These are phyloP conservation scores for Oreonectes daqikongensis DNA, from an alignment of 2,797 vertebrate species.

Conservation along the genomic window DNA sequence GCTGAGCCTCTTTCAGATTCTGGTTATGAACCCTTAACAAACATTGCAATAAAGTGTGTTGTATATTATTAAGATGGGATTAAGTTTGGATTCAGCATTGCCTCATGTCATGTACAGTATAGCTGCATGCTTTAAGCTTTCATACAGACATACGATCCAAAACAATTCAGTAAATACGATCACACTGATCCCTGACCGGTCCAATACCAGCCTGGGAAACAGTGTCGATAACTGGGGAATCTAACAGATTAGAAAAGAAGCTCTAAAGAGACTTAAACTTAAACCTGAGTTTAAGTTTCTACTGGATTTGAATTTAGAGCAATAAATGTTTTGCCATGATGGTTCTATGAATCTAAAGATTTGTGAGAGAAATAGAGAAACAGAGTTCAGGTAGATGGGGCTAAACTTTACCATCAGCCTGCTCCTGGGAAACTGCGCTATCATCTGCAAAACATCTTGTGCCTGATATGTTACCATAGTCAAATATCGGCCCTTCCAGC, in stretches of 20 bases:
- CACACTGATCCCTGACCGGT: slow-evolving; percentile 49
- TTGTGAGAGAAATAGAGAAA: slow-evolving; percentile 75
- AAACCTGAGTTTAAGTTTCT: slow-evolving; percentile 47
- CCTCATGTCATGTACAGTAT: slow-evolving; percentile 60
- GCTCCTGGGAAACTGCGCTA: slow-evolving; percentile 96
- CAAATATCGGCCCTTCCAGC: slow-evolving; percentile 99
- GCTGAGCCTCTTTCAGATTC: background rate
- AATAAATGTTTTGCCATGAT: slow-evolving; percentile 58
- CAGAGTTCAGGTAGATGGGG: slow-evolving; percentile 80
- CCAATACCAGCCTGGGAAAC: slow-evolving; percentile 51
- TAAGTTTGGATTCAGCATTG: slow-evolving; percentile 54
- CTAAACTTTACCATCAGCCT: slow-evolving; percentile 95
- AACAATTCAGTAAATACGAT: slow-evolving; percentile 51
- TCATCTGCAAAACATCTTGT: slow-evolving; percentile 99
- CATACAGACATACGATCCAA: slow-evolving; percentile 56
- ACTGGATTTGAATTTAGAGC: slow-evolving; percentile 44
- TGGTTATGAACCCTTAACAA: background rate
- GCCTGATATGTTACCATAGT: slow-evolving; percentile 99
- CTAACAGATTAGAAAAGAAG: slow-evolving; percentile 32
- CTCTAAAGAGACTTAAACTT: slow-evolving; percentile 49
- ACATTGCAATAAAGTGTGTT: background rate
- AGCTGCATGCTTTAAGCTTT: slow-evolving; percentile 70
- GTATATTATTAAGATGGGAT: slow-evolving; percentile 57
- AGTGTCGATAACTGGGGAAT: slow-evolving; percentile 44
- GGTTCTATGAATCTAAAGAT: slow-evolving; percentile 64